A percentile compares a stretch with the other conserved stretches of the same genome.
phyloP scores from a whole-genome alignment of 2,888 invertebrate genomes.

The Oscheius myriophilus region DNA sequence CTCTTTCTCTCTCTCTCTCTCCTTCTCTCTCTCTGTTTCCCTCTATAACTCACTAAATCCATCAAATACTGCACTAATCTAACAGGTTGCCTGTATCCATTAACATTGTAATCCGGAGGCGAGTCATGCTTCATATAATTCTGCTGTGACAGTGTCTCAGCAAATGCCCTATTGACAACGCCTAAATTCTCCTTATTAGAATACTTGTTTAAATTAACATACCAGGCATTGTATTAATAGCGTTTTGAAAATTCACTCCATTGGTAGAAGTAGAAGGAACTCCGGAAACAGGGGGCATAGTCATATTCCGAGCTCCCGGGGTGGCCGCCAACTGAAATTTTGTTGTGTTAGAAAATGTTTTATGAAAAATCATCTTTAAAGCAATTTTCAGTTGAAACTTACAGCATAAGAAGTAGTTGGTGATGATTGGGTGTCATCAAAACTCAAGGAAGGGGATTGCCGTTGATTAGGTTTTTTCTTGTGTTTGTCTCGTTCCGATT shows the following conservation, averaged over 20 bases:
- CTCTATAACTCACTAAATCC: slow-evolving; percentile 33
- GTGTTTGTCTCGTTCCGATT: slow-evolving; percentile 63
- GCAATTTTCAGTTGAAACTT: too few relatives aligned
- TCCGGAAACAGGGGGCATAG: slow-evolving; percentile 5
- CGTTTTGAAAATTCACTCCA: slow-evolving; percentile 1
- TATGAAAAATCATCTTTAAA: background rate
- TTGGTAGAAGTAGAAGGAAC: slow-evolving; percentile 9
- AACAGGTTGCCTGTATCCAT: slow-evolving; percentile 10
- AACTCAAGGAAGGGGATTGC: slow-evolving; percentile 30
- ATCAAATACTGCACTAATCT: slow-evolving; percentile 41
- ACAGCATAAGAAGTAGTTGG: slow-evolving; percentile 18
- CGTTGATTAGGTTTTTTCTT: slow-evolving; percentile 50
- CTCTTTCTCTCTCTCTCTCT: too few relatives aligned
- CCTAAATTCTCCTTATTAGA: slow-evolving; percentile 16
- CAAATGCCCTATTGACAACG: slow-evolving; percentile 48
- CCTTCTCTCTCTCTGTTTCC: too few relatives aligned
- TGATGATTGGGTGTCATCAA: slow-evolving; percentile 27
- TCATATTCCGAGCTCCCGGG: slow-evolving; percentile 7
- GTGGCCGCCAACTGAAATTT: slow-evolving; percentile 32
- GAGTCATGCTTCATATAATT: slow-evolving; percentile 23
- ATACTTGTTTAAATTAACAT: background rate
- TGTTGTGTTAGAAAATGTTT: slow-evolving; percentile 3
- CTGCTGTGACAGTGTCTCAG: slow-evolving; percentile 41
- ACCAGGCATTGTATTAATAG: slow-evolving; percentile 12
- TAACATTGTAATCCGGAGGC: slow-evolving; percentile 11